Conservation (phyloP, 2,888 invertebrate species). For the Lysandra bellargus region DNA sequence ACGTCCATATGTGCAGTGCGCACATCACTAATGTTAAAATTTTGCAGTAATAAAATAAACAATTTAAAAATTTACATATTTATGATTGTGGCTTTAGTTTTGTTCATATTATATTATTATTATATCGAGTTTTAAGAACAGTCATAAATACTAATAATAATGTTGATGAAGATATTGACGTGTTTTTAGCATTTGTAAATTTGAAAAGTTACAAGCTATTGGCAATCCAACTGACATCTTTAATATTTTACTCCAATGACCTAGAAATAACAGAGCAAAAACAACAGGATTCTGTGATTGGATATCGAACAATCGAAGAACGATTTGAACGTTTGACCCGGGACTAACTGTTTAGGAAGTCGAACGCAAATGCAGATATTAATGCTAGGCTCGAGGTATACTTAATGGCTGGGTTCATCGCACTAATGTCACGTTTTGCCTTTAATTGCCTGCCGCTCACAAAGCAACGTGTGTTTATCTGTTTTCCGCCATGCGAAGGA, state of each 20-base stretch:
- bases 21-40: background rate
- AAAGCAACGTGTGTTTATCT: slow-evolving; percentile 68
- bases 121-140: background rate
- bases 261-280: background rate
- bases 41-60: background rate
- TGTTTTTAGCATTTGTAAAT: too few species aligned
- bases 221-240: too few species aligned
- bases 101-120: background rate
- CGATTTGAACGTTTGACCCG: slow-evolving; percentile 40
- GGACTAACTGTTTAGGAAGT: slow-evolving; percentile 67
- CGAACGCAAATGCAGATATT: slow-evolving; percentile 78
- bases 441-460: slow-evolving; percentile 68
- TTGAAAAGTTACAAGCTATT: too few species aligned
- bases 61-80: too few species aligned
- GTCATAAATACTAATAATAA: too few species aligned
- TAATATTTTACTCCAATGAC: background rate
- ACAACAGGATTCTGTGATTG: background rate
- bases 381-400: slow-evolving; percentile 66
- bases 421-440: slow-evolving; percentile 78
- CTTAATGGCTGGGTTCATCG: slow-evolving; percentile 72
- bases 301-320: slow-evolving; percentile 41
- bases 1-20: background rate
- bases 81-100: background rate
- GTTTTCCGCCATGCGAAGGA: slow-evolving; percentile 51
- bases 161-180: too few species aligned